These are phyloP conservation scores for Metopia argyrocephala DNA, from an alignment of 2,888 invertebrate species.

Conservation along the genomic window DNA sequence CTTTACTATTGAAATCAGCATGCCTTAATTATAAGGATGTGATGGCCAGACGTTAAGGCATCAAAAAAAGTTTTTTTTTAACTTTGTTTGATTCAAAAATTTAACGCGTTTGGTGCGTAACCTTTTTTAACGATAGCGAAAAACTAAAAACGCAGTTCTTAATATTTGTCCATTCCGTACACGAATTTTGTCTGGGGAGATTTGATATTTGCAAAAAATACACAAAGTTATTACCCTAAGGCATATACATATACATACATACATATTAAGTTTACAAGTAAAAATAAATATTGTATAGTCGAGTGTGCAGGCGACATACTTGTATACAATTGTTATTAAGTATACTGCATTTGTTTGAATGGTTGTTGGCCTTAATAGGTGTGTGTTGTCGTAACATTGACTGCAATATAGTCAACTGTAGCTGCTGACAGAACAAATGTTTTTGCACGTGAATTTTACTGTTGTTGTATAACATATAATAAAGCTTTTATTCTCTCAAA, in stretches of 20 bases:
- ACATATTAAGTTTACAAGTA: background rate
- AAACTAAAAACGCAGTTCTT: too few relatives aligned
- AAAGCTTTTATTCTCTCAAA: constrained; percentile 14
- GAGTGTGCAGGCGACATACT: background rate
- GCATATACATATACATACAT: background rate
- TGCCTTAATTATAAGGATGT: too few relatives aligned
- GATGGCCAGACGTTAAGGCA: too few relatives aligned
- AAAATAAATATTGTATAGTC: background rate
- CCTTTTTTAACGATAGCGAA: too few relatives aligned
- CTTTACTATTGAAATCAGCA: too few relatives aligned
- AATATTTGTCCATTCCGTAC: too few relatives aligned
- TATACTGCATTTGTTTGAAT: background rate
- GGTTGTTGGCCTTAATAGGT: constrained; percentile 8
- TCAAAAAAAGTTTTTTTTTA: too few relatives aligned
- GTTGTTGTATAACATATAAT: constrained; percentile 16
- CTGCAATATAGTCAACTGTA: constrained; percentile 1
- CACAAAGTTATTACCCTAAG: too few relatives aligned
- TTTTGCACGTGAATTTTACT: constrained; percentile 55
- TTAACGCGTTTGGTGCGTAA: too few relatives aligned
- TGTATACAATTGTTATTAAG: background rate
- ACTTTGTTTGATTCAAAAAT: too few relatives aligned
- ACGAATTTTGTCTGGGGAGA: too few relatives aligned
- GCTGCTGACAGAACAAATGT: constrained; percentile 43
- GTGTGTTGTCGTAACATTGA: constrained; percentile 43
- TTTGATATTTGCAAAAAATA: too few relatives aligned